Percentiles rank a stretch among this genome's conserved stretches.
These are phyloP conservation scores for Akabosia matsudoensis DNA, from an alignment of 1,140 invertebrate species.

Conservation along the genomic window DNA sequence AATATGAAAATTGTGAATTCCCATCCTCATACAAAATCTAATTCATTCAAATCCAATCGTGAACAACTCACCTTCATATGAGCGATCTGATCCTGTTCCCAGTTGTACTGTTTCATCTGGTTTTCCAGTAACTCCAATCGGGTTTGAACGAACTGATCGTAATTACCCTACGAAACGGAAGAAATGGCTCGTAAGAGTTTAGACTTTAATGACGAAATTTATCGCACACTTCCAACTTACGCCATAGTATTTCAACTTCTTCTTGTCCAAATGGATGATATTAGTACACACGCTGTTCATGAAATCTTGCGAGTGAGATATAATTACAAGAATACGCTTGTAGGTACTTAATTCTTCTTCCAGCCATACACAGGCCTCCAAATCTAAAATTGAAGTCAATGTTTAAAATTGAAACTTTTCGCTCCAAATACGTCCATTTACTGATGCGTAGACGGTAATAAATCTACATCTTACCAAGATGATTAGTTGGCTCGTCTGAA, in stretches of 20 bases:
- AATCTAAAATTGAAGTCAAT: conserved; percentile 58
- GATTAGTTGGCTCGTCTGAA: conserved; percentile 57
- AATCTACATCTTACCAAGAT: conserved; percentile 12
- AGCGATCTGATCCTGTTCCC: conserved; percentile 99
- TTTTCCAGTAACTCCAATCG: conserved; percentile 93
- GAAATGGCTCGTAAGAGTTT: neutral
- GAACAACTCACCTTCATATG: conserved; percentile 84
- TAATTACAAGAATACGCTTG: conserved; percentile 93
- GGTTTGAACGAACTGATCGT: conserved; percentile 91
- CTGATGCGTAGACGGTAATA: neutral
- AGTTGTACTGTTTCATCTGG: conserved; percentile 98
- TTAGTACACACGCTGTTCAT: conserved; percentile 99
- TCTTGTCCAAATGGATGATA: conserved; percentile 93
- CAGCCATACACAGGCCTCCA: conserved; percentile 98
- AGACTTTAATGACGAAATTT: neutral
- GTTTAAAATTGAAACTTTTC: conserved; percentile 59
- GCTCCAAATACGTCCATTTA: too few relatives aligned
- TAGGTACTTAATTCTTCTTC: conserved; percentile 96
- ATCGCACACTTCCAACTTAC: conserved; percentile 59
- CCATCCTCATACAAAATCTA: too few relatives aligned
- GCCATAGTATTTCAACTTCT: conserved; percentile 89
- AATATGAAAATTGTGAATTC: too few relatives aligned
- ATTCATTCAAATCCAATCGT: too few relatives aligned
- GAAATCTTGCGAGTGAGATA: conserved; percentile 99
- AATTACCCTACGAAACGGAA: conserved; percentile 66